Percentiles rank a stretch among this genome's conserved stretches.
Evolutionary conservation across 2,888 invertebrate species (phyloP).

Genomic region (Diabrotica balteata): DNA sequence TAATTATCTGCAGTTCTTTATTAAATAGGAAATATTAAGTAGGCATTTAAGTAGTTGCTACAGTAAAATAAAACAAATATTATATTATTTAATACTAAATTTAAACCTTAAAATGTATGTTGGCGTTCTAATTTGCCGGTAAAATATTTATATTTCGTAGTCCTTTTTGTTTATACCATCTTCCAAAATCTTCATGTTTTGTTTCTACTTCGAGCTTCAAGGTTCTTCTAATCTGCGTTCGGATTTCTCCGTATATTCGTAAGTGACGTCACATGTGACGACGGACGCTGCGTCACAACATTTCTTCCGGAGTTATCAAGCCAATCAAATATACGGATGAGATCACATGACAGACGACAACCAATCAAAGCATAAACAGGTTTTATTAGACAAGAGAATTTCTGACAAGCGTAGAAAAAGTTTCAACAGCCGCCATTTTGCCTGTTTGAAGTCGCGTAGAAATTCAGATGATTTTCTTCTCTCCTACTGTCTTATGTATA

Average conservation of each 20-base stretch:
- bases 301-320: constrained; percentile 55
- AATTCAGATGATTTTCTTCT: constrained; percentile 77
- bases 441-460: constrained; percentile 79
- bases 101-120: neutral
- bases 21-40: no score
- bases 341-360: constrained; percentile 61
- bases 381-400: constrained; percentile 67
- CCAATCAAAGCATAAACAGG: constrained; percentile 60
- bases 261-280: constrained; percentile 57
- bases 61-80: no score
- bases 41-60: no score
- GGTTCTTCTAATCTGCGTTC: constrained; percentile 26
- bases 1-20: neutral
- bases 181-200: constrained; percentile 20
- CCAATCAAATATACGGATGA: constrained; percentile 57
- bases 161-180: constrained; percentile 11
- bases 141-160: neutral
- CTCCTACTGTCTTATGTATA: constrained; percentile 65
- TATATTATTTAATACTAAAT: neutral
- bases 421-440: constrained; percentile 97
- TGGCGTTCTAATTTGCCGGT: neutral
- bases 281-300: constrained; percentile 59
- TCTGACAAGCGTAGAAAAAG: constrained; percentile 95
- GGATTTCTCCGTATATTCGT: constrained; percentile 37
- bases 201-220: constrained; percentile 22